Percentiles rank a stretch among this genome's conserved stretches.
These are phyloP conservation scores for Silurus aristotelis DNA, from an alignment of 2,797 vertebrate species.

Conservation along the genomic window DNA sequence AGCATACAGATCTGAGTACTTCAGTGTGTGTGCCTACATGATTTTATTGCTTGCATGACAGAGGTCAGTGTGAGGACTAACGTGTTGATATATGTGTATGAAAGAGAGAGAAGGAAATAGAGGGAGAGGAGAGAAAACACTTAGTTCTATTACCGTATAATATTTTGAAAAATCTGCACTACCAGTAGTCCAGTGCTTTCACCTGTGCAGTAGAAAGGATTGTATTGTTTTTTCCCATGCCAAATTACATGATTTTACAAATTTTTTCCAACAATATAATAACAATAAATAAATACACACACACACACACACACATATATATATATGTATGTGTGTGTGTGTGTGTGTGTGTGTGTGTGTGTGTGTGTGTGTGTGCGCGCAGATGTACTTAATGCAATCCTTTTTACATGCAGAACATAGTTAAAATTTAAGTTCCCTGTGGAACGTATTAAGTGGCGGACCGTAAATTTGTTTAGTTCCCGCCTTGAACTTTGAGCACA, in stretches of 20 bases:
- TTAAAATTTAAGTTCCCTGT: too few species aligned
- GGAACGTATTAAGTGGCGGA: too few species aligned
- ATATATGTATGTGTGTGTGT: too few species aligned
- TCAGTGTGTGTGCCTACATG: conserved; percentile 26
- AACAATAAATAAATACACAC: too few species aligned
- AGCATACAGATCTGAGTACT: conserved; percentile 26
- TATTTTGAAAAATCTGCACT: neutral
- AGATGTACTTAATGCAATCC: too few species aligned
- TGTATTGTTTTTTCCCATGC: neutral
- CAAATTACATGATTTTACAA: neutral
- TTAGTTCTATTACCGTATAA: neutral
- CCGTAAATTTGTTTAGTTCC: too few species aligned
- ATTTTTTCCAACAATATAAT: neutral
- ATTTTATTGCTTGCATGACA: conserved; percentile 33
- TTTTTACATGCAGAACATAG: too few species aligned
- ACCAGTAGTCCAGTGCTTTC: neutral
- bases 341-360: too few species aligned
- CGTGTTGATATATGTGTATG: conserved; percentile 45
- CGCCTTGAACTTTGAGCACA: too few species aligned
- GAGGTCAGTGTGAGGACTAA: conserved; percentile 46
- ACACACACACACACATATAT: too few species aligned
- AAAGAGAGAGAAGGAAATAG: conserved; percentile 37
- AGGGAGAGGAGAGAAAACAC: conserved; percentile 42
- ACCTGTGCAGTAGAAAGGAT: neutral
- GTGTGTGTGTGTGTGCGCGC: too few species aligned